Conservation (phyloP, 2,888 invertebrate species). For the Drosophila paracracens region DNA sequence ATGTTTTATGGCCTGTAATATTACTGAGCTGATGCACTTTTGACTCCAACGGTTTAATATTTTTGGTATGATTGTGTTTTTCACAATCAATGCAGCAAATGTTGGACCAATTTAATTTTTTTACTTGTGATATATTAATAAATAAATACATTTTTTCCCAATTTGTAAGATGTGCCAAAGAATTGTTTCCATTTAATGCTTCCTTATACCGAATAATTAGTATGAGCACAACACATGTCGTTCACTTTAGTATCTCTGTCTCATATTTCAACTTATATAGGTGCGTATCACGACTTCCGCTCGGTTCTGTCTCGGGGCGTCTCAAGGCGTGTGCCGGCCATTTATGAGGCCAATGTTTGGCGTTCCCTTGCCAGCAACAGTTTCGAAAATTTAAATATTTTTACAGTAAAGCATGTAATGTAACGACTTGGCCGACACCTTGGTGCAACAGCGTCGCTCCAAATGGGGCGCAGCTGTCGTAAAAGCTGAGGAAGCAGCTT, state of each 20-base stretch:
- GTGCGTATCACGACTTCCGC: slow-evolving; percentile 31
- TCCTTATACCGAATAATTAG: background rate
- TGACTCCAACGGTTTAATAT: background rate
- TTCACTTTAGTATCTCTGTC: slow-evolving; percentile 11
- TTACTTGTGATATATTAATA: background rate
- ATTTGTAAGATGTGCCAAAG: background rate
- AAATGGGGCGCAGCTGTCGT: slow-evolving; percentile 59
- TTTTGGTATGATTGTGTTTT: background rate
- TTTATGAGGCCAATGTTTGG: slow-evolving; percentile 26
- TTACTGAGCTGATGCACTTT: background rate
- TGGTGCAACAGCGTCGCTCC: slow-evolving; percentile 40
- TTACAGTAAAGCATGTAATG: slow-evolving; percentile 59
- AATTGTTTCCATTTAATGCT: background rate
- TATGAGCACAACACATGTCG: slow-evolving; percentile 9
- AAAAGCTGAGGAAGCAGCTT: slow-evolving; percentile 43
- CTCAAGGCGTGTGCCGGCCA: slow-evolving; percentile 25
- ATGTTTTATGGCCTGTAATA: background rate
- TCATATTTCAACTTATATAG: slow-evolving; percentile 19
- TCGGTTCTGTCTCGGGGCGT: slow-evolving; percentile 4
- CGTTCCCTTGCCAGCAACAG: slow-evolving; percentile 15
- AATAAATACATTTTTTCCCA: background rate
- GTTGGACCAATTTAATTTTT: background rate
- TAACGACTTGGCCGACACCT: slow-evolving; percentile 62
- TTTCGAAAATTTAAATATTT: slow-evolving; percentile 57
- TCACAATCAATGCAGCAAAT: background rate